These are phyloP conservation scores for Hirtodrosophila confusa DNA, from an alignment of 2,888 invertebrate genomes.

Conservation along the genomic window DNA sequence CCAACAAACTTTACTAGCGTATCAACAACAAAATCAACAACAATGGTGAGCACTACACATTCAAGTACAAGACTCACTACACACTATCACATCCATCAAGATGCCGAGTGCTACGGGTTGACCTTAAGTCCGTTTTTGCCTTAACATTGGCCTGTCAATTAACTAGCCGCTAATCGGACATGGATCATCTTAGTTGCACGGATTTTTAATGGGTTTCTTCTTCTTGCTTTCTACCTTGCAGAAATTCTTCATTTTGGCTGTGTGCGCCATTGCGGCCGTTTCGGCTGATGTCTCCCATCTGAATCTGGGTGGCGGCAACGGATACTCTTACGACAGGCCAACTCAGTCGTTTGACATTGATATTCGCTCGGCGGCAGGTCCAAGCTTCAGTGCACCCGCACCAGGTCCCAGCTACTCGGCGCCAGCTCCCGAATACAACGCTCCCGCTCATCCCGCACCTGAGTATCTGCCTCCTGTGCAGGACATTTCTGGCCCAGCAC, in stretches of 20 bases:
- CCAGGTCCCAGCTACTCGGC: constrained; percentile 27
- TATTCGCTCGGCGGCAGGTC: constrained; percentile 53
- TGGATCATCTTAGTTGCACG: constrained; percentile 22
- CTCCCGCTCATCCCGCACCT: constrained; percentile 32
- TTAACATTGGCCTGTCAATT: constrained; percentile 54
- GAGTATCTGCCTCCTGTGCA: constrained; percentile 38
- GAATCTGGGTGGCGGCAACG: constrained; percentile 64
- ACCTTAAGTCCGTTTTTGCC: constrained; percentile 48
- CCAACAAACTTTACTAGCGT: constrained; percentile 61
- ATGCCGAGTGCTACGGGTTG: constrained; percentile 24
- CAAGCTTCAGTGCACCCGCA: constrained; percentile 25
- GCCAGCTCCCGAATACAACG: constrained; percentile 16
- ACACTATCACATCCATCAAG: constrained; percentile 36
- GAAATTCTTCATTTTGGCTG: constrained; percentile 73
- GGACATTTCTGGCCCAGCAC: constrained; percentile 43
- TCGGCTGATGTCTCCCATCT: constrained; percentile 71
- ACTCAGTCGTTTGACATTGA: constrained; percentile 60
- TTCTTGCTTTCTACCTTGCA: constrained; percentile 23
- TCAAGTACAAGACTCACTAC: constrained; percentile 2
- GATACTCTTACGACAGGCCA: constrained; percentile 66
- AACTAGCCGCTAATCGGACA: constrained; percentile 21
- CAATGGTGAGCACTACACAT: constrained; percentile 62
- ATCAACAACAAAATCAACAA: constrained; percentile 65
- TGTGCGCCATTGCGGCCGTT: constrained; percentile 67
- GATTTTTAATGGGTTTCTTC: constrained; percentile 25